Base-by-base conservation (phyloP, 2,888 invertebrate species). In the Thymelicus sylvestris region DNA sequence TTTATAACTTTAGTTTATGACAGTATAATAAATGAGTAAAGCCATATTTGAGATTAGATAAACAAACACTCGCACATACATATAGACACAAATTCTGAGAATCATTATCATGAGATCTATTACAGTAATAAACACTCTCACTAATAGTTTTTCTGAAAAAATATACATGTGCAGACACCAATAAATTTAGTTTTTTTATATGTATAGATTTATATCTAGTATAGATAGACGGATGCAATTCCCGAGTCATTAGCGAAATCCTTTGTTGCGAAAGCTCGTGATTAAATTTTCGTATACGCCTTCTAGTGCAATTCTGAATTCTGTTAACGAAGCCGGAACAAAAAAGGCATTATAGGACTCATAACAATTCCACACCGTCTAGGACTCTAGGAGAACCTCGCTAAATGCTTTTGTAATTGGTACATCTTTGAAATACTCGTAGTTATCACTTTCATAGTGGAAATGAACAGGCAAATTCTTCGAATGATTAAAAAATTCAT, bases 261-360 rank as follows among this genome's bases (percentile, higher is more conserved):
- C 59, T 70, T 70, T 70, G 70, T 65, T 65, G 39, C 39, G 19
- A 60, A 48, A 41, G 70, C 41, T 70, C 65, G 65, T 65, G 65
- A 70, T 70, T 65, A 70, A 70, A 70, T 61, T 66, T 70, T 66
- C 65, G 70, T 70, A 61, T 64, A 55, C 55, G 60, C 65, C 50
- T 13, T 52, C 44, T 52, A 61, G 65, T 61, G 61, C 61, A 71
- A 66, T 71, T 66, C 31, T 65, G 61, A 71, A 66, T 71, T 66
- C 31, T 65, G 61, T 66, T 71, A 71, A 71, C 70, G 70, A 70
- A 70, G 65, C 65, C 7, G 59, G 39, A 50, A 70, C 65, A 64
- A 65, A 70, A 70, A 70, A 66, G 65, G 65, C 47, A 61, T 61
- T 61, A 61, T 66, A 47, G 55, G 65, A 66, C 31, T 24, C 60